Evolutionary conservation across 2,888 invertebrate genomes (phyloP).

Genomic region (Lamellibrachia columna): DNA sequence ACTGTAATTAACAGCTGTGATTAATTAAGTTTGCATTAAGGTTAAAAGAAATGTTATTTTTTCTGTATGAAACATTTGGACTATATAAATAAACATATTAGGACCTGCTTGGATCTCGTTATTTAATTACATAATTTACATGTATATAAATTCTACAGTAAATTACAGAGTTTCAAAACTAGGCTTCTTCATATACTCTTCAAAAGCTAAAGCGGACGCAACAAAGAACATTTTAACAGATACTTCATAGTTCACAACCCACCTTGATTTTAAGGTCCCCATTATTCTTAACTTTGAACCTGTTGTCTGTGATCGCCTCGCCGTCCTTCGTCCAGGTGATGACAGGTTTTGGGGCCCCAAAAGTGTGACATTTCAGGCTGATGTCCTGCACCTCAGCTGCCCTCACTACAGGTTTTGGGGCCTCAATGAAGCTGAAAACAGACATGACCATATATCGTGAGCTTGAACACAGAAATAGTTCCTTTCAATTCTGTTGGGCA

Average conservation of each 20-base stretch:
- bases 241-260: background rate
- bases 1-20: no score
- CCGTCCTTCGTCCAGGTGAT: constrained; percentile 82
- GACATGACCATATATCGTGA: background rate
- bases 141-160: background rate
- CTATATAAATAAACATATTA: background rate
- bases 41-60: no score
- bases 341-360: constrained; percentile 94
- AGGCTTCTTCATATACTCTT: background rate
- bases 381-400: constrained; percentile 57
- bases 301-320: constrained; percentile 21
- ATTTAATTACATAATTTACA: background rate
- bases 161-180: background rate
- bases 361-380: constrained; percentile 78
- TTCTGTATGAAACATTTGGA: background rate
- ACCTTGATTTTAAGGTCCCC: constrained; percentile 28
- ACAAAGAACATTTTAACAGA: background rate
- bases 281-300: background rate
- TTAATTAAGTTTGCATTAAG: no score
- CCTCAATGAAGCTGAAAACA: constrained; percentile 78
- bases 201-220: background rate
- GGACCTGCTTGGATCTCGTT: background rate
- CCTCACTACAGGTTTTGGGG: constrained; percentile 70
- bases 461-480: background rate
- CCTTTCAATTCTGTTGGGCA: background rate